Base-by-base conservation (phyloP, 2,888 invertebrate species). In the Synanthedon myopaeformis region DNA sequence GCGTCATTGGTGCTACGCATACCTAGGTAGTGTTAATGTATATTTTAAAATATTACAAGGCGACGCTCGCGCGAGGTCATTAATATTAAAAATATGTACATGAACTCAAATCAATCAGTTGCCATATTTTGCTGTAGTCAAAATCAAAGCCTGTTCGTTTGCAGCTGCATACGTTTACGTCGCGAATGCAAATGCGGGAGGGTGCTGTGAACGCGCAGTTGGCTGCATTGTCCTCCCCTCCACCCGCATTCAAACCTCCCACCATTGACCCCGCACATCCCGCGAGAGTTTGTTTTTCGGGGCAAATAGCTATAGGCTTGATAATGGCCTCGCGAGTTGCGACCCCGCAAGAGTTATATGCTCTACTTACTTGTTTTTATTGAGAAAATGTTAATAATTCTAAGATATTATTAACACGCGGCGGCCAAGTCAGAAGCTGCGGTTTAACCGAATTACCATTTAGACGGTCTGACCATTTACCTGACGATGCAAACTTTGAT, bases 211-310 rank as follows among this genome's bases (percentile, higher is more conserved):
- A 82, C 82, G 83, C 78, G 77, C 81, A 85, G 84, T 83, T 82
- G 83, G 83, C 77, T 82, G 82, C 83, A 84, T 84, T 85, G 85
- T 84, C 70, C 67, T 60, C 65, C 67, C 62, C 65, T 65, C 66
- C 62, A 54, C 60, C 58, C 61, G 56, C 59, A 58, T 57, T 58
- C 55, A 61, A 52, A 51, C 61, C 57, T 60, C 60, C 53, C 58
- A 54, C 55, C 54, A 41, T 41, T 62, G 64, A 59, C 68, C 72
- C 74, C 64, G 67, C 77, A 70, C 77, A 79, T 85, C 86, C 86
- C 87, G 83, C 84, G 85, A 85, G 86, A 87, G 87, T 87, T 86
- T 87, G 87, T 87, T 87, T 87, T 86, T 86, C 84, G 87, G 86
- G 79, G 87, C 87, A 86, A 86, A 87, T 86, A 86, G 85, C 87